A percentile compares a stretch with the other conserved stretches of the same genome.
Conservation (phyloP, 2,797 vertebrate genomes). For the Sebastes melanostomus region DNA sequence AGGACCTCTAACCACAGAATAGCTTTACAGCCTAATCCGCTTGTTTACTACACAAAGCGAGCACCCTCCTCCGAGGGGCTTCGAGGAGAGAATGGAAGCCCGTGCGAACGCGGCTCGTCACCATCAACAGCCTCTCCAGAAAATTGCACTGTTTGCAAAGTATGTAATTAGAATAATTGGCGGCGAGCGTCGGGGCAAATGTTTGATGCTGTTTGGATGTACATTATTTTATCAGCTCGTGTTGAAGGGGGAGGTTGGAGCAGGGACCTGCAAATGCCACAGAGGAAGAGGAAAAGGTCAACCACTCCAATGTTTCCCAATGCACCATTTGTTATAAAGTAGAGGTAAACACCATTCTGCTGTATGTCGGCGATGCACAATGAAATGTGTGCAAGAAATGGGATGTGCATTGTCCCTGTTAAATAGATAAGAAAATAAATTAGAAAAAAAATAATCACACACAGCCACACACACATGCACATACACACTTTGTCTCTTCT, state of each 20-base stretch:
- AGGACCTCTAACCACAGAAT: conserved; percentile 66
- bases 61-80: conserved; percentile 43
- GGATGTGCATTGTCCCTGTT: background rate
- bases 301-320: background rate
- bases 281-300: conserved; percentile 18
- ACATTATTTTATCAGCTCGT: conserved; percentile 35
- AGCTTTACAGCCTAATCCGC: conserved; percentile 65
- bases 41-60: conserved; percentile 70
- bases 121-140: conserved; percentile 57
- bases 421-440: background rate
- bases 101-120: conserved; percentile 46
- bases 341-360: background rate
- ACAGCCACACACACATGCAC: background rate
- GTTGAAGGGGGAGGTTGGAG: background rate
- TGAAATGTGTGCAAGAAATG: background rate
- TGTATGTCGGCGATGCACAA: background rate
- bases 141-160: conserved; percentile 58
- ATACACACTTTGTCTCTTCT: background rate
- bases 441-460: background rate
- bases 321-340: background rate
- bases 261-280: conserved; percentile 15
- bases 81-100: conserved; percentile 47
- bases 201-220: conserved; percentile 45
- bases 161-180: conserved; percentile 71
- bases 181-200: conserved; percentile 25